Conservation (phyloP, 2,113 vertebrate genomes). For the Orycteropus afer region DNA sequence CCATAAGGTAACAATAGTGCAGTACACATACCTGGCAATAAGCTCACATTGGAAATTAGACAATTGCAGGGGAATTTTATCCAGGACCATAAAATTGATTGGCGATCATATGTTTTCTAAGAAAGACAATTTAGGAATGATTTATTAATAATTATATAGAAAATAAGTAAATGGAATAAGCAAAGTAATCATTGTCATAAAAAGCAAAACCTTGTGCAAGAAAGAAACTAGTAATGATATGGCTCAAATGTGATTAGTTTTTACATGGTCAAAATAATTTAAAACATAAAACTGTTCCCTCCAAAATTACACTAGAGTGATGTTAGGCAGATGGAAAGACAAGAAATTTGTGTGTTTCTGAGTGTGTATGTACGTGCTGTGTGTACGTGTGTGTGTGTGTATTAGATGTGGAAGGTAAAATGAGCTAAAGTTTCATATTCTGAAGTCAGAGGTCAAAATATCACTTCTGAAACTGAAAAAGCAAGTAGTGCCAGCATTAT, state of each 20-base stretch:
- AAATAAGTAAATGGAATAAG: background rate
- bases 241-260: background rate
- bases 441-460: background rate
- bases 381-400: background rate
- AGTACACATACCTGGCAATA: background rate
- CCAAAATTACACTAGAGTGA: background rate
- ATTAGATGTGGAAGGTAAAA: background rate
- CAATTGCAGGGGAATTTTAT: background rate
- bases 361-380: background rate
- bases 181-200: background rate
- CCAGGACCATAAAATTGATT: background rate
- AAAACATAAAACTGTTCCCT: background rate
- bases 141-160: background rate
- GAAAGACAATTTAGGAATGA: background rate
- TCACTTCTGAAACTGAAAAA: constrained; percentile 3
- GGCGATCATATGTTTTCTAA: background rate
- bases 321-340: background rate
- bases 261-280: background rate
- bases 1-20: background rate
- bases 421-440: background rate
- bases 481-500: background rate
- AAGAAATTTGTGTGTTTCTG: background rate
- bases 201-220: background rate
- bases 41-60: background rate
- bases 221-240: background rate